These are phyloP conservation scores for Macrotis lagotis DNA, from an alignment of 2,113 vertebrate genomes.

Conservation along the genomic window DNA sequence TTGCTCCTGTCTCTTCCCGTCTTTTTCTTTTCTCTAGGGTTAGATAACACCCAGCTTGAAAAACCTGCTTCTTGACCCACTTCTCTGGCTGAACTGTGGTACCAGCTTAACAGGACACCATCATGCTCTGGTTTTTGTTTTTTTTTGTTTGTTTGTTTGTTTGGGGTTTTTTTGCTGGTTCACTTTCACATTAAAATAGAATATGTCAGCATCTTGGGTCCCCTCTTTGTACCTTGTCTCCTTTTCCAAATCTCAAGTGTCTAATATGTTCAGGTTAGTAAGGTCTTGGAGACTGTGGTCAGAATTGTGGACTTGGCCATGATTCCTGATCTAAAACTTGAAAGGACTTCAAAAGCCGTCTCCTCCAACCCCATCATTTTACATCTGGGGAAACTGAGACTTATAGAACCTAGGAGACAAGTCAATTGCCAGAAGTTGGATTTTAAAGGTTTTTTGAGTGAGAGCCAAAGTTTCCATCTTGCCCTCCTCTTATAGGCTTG, in stretches of 20 bases:
- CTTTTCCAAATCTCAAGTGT: neutral
- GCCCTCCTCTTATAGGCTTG: neutral
- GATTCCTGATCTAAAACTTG: neutral
- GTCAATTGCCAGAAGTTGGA: neutral
- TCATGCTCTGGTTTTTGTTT: neutral
- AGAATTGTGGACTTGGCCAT: neutral
- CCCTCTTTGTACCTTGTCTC: neutral
- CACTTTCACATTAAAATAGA: neutral
- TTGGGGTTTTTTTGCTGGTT: neutral
- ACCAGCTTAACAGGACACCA: neutral
- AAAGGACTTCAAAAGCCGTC: neutral
- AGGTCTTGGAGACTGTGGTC: neutral
- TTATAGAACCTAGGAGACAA: neutral
- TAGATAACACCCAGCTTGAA: conserved; percentile 64
- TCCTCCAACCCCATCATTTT: neutral
- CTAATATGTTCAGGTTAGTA: neutral
- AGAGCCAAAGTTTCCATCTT: neutral
- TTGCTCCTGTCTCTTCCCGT: neutral
- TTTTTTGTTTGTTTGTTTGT: no score
- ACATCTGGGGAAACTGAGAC: neutral
- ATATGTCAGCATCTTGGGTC: neutral
- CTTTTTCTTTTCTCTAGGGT: conserved; percentile 17
- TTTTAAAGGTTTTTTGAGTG: neutral
- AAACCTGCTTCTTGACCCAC: conserved; percentile 72
- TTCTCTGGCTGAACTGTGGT: neutral